These are phyloP conservation scores for Schizaphis graminum DNA, from an alignment of 2,888 invertebrate genomes.

Conservation along the genomic window DNA sequence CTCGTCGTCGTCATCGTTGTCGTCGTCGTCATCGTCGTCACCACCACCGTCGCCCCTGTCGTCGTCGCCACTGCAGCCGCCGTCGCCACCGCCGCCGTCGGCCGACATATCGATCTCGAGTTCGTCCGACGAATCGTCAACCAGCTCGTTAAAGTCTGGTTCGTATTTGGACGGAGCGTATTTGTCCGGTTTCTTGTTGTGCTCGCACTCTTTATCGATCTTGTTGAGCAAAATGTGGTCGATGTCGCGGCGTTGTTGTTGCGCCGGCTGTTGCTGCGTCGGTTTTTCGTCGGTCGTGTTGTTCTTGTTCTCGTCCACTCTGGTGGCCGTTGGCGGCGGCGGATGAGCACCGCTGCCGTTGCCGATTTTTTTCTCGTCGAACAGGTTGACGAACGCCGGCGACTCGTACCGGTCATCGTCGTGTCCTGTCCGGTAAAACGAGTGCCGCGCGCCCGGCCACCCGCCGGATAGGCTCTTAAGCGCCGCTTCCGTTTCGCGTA, in stretches of 20 bases:
- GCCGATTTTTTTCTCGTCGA: conserved; percentile 82
- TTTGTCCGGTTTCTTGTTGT: conserved; percentile 70
- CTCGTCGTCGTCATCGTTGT: conserved; percentile 73
- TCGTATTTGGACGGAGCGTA: conserved; percentile 75
- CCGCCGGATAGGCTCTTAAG: conserved; percentile 84
- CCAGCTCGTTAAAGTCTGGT: conserved; percentile 80
- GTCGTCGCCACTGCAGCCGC: conserved; percentile 71
- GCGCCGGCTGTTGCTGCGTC: conserved; percentile 9
- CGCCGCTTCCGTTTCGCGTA: conserved; percentile 90
- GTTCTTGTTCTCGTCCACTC: conserved; percentile 72
- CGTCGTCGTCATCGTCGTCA: conserved; percentile 70
- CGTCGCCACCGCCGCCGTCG: conserved; percentile 74
- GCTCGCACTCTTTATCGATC: conserved; percentile 55
- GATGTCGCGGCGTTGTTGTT: conserved; percentile 45
- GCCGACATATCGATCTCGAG: conserved; percentile 85
- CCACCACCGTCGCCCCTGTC: conserved; percentile 73
- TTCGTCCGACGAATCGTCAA: conserved; percentile 84
- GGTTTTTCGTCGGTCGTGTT: conserved; percentile 65
- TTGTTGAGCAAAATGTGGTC: conserved; percentile 48
- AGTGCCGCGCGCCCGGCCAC: conserved; percentile 81
- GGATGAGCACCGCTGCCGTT: conserved; percentile 74
- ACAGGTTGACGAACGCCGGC: conserved; percentile 86
- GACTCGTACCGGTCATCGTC: conserved; percentile 79
- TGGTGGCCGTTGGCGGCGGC: conserved; percentile 76
- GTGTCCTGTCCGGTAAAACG: conserved; percentile 75